These are phyloP conservation scores for Sarcophaga bullata DNA, from an alignment of 1,140 invertebrate species.

Conservation along the genomic window DNA sequence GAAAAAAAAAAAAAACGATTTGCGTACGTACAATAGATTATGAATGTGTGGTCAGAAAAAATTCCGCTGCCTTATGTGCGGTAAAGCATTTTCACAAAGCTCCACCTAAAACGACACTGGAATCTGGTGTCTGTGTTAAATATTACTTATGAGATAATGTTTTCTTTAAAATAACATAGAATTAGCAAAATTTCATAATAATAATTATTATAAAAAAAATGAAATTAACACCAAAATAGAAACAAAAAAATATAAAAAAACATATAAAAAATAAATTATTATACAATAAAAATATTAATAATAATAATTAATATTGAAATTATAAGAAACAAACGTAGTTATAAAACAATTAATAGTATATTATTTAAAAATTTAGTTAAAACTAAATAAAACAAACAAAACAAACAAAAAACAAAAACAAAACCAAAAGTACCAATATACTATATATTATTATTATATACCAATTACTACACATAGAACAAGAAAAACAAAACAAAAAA, in stretches of 20 bases:
- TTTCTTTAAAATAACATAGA: constrained; percentile 66
- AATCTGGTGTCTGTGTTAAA: constrained; percentile 66
- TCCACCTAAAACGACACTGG: constrained; percentile 66
- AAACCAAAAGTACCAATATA: constrained; percentile 39
- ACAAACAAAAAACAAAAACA: constrained; percentile 14
- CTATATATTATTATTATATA: neutral
- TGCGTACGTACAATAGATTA: constrained; percentile 53
- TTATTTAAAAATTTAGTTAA: neutral
- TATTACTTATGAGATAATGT: constrained; percentile 67
- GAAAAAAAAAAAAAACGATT: neutral
- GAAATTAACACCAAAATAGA: constrained; percentile 10
- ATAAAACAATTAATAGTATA: constrained; percentile 32
- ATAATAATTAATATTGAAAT: constrained; percentile 37
- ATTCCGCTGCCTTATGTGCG: constrained; percentile 67
- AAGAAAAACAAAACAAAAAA: constrained; percentile 36
- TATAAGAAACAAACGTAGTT: constrained; percentile 64
- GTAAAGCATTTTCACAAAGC: constrained; percentile 66
- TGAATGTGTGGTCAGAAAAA: constrained; percentile 68
- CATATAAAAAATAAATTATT: neutral
- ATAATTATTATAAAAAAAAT: constrained; percentile 28
- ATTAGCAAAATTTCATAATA: constrained; percentile 46
- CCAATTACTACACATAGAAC: constrained; percentile 48
- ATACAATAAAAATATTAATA: constrained; percentile 10
- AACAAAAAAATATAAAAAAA: constrained; percentile 24
- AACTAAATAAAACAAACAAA: constrained; percentile 3